Conservation (phyloP, 2,113 vertebrate species). For the Dromiciops gliroides region DNA sequence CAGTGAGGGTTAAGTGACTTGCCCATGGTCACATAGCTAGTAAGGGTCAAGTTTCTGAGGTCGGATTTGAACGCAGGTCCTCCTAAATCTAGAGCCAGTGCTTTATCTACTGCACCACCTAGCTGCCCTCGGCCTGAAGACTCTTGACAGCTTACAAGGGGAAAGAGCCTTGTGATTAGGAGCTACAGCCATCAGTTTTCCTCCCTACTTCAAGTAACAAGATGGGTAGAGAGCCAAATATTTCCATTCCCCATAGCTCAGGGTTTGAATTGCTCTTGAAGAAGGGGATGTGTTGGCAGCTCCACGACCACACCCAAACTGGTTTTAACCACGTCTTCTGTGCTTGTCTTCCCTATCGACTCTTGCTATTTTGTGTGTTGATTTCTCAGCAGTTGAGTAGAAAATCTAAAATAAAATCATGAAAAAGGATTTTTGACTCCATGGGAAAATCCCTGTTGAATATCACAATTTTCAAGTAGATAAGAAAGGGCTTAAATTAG, state of each 20-base stretch:
- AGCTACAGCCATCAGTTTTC: background rate
- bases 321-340: background rate
- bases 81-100: too few relatives aligned
- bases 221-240: background rate
- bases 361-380: background rate
- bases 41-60: too few relatives aligned
- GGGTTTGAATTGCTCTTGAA: background rate
- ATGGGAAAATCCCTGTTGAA: background rate
- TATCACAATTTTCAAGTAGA: constrained; percentile 24
- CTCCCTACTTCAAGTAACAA: background rate
- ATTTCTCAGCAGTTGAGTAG: background rate
- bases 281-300: background rate
- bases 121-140: too few relatives aligned
- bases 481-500: constrained; percentile 23
- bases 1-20: too few relatives aligned
- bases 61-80: too few relatives aligned
- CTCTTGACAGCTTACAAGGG: background rate
- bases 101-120: too few relatives aligned
- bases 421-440: background rate
- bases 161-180: background rate
- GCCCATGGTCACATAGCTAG: too few relatives aligned
- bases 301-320: background rate
- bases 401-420: background rate
- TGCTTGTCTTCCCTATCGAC: background rate
- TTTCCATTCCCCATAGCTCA: background rate